These are phyloP conservation scores for Halictus ligatus DNA, from an alignment of 2,888 invertebrate genomes.

Conservation along the genomic window DNA sequence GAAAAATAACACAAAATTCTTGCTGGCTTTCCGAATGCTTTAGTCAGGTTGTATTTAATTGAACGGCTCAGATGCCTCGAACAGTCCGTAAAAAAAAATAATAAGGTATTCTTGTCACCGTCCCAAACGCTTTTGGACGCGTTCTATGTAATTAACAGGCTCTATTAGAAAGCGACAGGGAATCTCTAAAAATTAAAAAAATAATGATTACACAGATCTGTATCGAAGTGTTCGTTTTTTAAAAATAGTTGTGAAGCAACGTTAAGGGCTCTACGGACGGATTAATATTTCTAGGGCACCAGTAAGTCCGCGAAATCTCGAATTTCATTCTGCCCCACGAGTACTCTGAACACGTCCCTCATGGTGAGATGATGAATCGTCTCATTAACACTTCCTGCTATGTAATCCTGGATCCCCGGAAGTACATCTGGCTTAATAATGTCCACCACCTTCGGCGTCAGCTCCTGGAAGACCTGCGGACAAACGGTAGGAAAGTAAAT, in stretches of 20 bases:
- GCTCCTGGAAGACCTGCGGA: conserved; percentile 77
- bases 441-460: conserved; percentile 78
- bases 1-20: neutral
- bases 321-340: conserved; percentile 76
- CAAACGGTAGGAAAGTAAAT: conserved; percentile 4
- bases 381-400: conserved; percentile 74
- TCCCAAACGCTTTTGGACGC: too few species aligned
- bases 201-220: neutral
- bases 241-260: neutral
- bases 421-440: conserved; percentile 80
- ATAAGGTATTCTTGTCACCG: too few species aligned
- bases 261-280: neutral
- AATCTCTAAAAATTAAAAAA: neutral
- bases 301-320: conserved; percentile 58
- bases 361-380: conserved; percentile 78
- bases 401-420: conserved; percentile 77
- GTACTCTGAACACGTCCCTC: conserved; percentile 76
- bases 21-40: neutral
- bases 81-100: too few species aligned
- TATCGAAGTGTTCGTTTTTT: neutral
- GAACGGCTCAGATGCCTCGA: too few species aligned
- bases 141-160: too few species aligned
- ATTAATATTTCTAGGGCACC: conserved; percentile 9
- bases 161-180: neutral
- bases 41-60: neutral